Evolutionary conservation across 2,797 vertebrate species (phyloP), one percentile per base, ranked within the genome.

Genomic region (Neosalanx taihuensis): DNA sequence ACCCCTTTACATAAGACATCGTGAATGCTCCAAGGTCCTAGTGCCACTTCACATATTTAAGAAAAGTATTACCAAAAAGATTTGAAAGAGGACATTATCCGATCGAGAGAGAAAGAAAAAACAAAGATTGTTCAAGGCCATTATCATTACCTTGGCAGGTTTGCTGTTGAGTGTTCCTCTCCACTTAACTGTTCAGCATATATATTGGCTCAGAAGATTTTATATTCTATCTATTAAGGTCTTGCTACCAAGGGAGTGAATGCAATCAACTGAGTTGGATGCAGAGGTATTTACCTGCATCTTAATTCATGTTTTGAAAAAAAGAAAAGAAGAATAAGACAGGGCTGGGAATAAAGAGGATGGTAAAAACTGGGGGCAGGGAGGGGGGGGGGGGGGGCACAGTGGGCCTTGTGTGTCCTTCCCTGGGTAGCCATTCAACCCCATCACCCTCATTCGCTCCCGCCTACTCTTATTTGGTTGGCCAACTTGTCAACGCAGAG

Each of bases 151-250:
- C 46, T 65, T 41, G 33, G 78, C 59, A 63, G 59, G 66, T 71
- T 33, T 69, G 70, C 69, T 62, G 75, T 79, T 74, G 72, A 79
- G 70, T 72, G 80, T 81, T 84, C 80, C 81, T 86, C 79, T 69
- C 77, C 81, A 86, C 81, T 86, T 86, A 86, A 83, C 83, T 88
- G 83, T 79, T 86, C 79, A 84, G 87, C 85, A 88, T 87, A 88
- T 90, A 89, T 90, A 91, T 90, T 87, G 86, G 85, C 86, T 85
- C 69, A 84, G 79, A 88, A 87, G 80, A 89, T 89, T 90, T 90
- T 83, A 89, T 88, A 90, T 88, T 87, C 85, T 46, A 85, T 84
- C 82, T 80, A 89, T 85, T 88, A 87, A 78, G 80, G 81, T 76
- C 69, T 67, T 72, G 77, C 81, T 78, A 87, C 86, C 82, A 70